These are phyloP conservation scores for Calameuta idolon DNA, from an alignment of 2,888 invertebrate genomes.

Conservation along the genomic window DNA sequence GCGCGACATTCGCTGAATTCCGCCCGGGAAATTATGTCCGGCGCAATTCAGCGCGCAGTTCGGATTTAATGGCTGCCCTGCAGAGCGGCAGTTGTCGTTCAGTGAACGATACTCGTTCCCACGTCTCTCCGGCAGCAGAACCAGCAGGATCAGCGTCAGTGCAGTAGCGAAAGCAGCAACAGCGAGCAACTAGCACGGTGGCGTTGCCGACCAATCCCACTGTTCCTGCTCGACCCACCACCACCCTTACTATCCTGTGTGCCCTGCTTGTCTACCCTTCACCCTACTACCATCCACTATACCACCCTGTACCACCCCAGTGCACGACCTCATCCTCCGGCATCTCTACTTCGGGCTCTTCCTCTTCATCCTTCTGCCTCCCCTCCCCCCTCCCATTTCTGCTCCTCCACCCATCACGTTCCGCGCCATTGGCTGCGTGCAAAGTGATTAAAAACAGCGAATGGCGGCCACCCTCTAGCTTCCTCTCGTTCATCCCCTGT, in stretches of 20 bases:
- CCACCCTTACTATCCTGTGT: background rate
- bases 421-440: constrained; percentile 54
- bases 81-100: constrained; percentile 2
- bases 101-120: constrained; percentile 4
- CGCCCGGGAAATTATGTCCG: constrained; percentile 26
- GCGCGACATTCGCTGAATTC: constrained; percentile 24
- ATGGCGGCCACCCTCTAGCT: constrained; percentile 39
- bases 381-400: constrained; percentile 7
- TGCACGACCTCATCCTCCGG: constrained; percentile 28
- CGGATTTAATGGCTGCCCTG: constrained; percentile 18
- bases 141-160: background rate
- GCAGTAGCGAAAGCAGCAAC: background rate
- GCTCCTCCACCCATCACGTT: constrained; percentile 26
- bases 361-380: constrained; percentile 15
- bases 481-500: constrained; percentile 25
- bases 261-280: constrained; percentile 9
- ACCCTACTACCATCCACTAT: background rate
- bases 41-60: constrained; percentile 25
- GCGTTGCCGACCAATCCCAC: background rate
- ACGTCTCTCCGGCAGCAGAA: background rate
- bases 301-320: background rate
- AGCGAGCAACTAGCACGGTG: background rate
- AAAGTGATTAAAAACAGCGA: constrained; percentile 56
- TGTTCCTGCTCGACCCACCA: background rate
- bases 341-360: constrained; percentile 21